Conservation (phyloP, 2,888 invertebrate species). For the Nysson spinosus region DNA sequence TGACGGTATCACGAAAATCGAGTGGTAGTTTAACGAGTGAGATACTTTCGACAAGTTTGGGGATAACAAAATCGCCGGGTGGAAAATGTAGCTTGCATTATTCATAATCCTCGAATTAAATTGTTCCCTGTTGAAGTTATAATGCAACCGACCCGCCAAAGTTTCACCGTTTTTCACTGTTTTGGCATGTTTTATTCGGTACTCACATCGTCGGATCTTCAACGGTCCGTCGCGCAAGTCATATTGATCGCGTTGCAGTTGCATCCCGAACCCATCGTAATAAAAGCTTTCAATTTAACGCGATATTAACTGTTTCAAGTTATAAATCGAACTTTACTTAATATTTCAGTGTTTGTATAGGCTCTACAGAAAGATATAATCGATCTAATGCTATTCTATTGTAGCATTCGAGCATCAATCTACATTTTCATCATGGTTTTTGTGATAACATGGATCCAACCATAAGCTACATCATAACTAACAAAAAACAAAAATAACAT, state of each 20-base stretch:
- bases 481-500: no score
- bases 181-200: not conserved
- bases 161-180: constrained; percentile 1
- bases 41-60: not conserved
- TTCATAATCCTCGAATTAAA: constrained; percentile 26
- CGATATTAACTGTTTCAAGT: no score
- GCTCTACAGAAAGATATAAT: no score
- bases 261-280: constrained; percentile 13
- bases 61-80: not conserved
- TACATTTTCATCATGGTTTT: no score
- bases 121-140: not conserved
- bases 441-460: no score
- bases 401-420: no score
- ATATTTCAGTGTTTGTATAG: no score
- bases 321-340: no score
- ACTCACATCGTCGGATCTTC: not conserved
- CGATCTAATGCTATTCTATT: no score
- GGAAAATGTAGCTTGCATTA: constrained; percentile 16
- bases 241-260: constrained; percentile 35
- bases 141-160: not conserved
- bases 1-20: no score
- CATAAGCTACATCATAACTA: no score
- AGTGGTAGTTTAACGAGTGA: no score
- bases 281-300: constrained; percentile 14
- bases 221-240: not conserved